Conservation (phyloP, 2,888 invertebrate species). For the Leptopterna dolabrata region DNA sequence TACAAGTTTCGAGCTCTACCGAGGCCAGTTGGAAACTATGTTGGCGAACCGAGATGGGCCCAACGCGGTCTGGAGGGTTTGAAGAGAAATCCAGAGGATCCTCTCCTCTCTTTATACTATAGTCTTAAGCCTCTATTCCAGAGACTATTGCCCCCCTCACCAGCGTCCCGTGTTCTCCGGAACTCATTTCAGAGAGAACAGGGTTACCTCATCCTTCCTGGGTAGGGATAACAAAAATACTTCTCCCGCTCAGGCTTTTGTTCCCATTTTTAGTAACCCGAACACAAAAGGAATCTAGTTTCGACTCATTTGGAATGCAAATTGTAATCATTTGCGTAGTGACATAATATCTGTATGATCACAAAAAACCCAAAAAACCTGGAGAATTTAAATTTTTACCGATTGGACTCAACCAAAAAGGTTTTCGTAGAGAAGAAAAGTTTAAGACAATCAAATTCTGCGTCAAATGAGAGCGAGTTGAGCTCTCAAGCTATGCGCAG, state of each 20-base stretch:
- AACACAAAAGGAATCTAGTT: not conserved
- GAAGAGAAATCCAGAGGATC: not conserved
- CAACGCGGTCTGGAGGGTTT: conserved; percentile 1
- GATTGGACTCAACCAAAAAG: too few species aligned
- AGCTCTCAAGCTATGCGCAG: too few species aligned
- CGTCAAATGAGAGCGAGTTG: too few species aligned
- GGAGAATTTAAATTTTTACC: too few species aligned
- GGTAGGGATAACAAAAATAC: not conserved
- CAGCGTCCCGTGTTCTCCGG: too few species aligned
- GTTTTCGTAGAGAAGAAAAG: too few species aligned
- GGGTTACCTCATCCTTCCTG: not conserved
- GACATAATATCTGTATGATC: too few species aligned
- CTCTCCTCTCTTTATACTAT: not conserved
- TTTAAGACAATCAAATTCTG: too few species aligned
- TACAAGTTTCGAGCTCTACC: conserved; percentile 13
- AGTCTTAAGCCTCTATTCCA: not conserved
- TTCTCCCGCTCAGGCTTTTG: not conserved
- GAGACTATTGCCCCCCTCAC: not conserved
- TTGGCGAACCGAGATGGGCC: not conserved
- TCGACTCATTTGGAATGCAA: not conserved
- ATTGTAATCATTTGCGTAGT: not conserved
- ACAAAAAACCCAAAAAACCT: too few species aligned
- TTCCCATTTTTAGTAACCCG: not conserved
- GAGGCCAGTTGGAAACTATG: not conserved
- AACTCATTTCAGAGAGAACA: conserved; percentile 3